Evolutionary conservation across 1,140 invertebrate species (phyloP).

Genomic region (Brachystomella parvula): DNA sequence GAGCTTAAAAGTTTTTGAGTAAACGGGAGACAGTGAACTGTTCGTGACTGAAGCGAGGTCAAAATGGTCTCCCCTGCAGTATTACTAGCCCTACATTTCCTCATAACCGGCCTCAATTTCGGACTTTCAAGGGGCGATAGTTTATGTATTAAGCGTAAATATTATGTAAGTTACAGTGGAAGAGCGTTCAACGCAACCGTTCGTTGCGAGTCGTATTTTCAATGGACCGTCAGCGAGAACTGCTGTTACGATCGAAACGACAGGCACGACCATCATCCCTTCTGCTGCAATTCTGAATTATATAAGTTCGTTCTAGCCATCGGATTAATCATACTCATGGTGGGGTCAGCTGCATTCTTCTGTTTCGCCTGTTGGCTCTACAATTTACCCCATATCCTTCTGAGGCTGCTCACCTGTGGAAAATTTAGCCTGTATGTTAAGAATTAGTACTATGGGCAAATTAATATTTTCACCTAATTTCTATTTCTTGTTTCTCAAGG

Average conservation of each 20-base stretch:
- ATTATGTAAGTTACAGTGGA: no score
- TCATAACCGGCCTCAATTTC: no score
- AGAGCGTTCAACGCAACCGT: constrained; percentile 23
- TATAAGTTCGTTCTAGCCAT: constrained; percentile 35
- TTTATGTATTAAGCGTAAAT: no score
- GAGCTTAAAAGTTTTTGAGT: no score
- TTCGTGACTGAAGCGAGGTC: no score
- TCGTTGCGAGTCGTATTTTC: constrained; percentile 18
- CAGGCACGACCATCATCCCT: constrained; percentile 24
- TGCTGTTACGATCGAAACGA: constrained; percentile 33
- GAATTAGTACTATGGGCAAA: neutral
- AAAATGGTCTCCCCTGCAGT: no score
- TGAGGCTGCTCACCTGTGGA: constrained; percentile 29
- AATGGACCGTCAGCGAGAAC: constrained; percentile 29
- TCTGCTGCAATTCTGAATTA: constrained; percentile 35
- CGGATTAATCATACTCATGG: constrained; percentile 29
- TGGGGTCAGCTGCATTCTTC: constrained; percentile 20
- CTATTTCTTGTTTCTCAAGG: constrained; percentile 21
- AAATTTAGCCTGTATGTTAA: constrained; percentile 34
- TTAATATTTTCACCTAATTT: neutral
- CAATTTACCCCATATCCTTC: constrained; percentile 33
- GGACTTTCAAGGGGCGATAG: no score
- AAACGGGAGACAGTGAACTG: no score
- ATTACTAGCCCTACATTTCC: no score
- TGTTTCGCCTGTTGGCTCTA: constrained; percentile 35